Base-by-base conservation (phyloP, 1,140 invertebrate genomes). In the Latrodectus geometricus region DNA sequence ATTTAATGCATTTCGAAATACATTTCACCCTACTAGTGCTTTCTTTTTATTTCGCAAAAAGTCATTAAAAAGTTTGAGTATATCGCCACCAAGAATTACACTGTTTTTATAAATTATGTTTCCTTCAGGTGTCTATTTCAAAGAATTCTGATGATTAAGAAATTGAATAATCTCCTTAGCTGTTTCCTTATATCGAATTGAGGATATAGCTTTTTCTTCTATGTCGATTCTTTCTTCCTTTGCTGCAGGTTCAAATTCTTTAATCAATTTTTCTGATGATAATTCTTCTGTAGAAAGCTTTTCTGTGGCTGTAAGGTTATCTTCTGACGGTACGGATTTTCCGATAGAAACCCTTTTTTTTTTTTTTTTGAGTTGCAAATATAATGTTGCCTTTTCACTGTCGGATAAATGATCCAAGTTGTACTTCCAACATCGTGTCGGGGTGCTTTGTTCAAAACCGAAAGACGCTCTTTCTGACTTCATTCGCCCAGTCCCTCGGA, bases 31-130 rank as follows among this genome's bases (percentile, higher is more conserved):
- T 61, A 61, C 54, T 4, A 8, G 17, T 4, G 54, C 54, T 61
- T 11, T 14, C 17, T 61, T 61, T 8, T 17, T 61, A 17, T 61
- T 61, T 61, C 54, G 2, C 17, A 61, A 61, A 17, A 61, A 61
- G 54, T 61, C 54, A 61, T 61, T 61, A 61, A 61, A 0, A 61
- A 61, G 2, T 11, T 61, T 61, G 11, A 4, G 0, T 4, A 61
- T 61, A 61, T 61, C 8, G 8, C 54, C 48, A 20, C 23, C 9
- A 35, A 20, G 20, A 79, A 79, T 48, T n/a, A 68, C 17, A 20
- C 35, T 65, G 49, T 68, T 23, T 49, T 35, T 17, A 50, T 21
- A 79, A 66, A 79, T 48, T 17, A 79, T 66, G 35, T 79, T 21
- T 79, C 76, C 76, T 9, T 73, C 17, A 21, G 12, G 9, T 35